phyloP scores from a whole-genome alignment of 2,113 vertebrate species.

The Mus spicilegus region DNA sequence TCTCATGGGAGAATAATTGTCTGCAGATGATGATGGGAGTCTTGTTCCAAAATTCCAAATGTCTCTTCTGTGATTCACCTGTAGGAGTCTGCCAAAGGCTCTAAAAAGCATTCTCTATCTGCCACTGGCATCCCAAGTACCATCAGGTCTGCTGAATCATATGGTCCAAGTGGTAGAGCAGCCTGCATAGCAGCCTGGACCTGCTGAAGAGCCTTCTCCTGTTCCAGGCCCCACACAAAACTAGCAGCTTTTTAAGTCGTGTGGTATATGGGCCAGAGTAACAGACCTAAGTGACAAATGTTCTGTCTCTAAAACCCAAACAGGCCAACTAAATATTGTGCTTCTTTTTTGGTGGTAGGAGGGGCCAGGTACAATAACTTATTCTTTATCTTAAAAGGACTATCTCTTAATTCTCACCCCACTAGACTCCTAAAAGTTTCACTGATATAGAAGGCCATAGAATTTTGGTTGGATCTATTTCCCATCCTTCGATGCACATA shows the following conservation, averaged over 20 bases:
- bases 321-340: neutral
- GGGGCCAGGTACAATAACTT: neutral
- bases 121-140: neutral
- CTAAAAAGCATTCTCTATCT: neutral
- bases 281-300: neutral
- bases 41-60: neutral
- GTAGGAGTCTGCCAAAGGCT: neutral
- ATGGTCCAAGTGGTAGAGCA: neutral
- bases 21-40: neutral
- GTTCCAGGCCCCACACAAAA: neutral
- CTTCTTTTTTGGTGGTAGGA: neutral
- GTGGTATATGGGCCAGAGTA: neutral
- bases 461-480: neutral
- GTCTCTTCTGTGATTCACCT: neutral
- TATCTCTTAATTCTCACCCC: neutral
- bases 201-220: neutral
- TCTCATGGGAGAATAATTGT: neutral
- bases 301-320: neutral
- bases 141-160: neutral
- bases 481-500: neutral
- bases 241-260: neutral
- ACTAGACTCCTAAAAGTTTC: neutral
- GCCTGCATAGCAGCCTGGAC: neutral
- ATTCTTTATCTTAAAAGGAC: neutral
- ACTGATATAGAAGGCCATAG: neutral